These are phyloP conservation scores for Dipodomys spectabilis DNA, from an alignment of 2,113 vertebrate genomes.

Conservation along the genomic window DNA sequence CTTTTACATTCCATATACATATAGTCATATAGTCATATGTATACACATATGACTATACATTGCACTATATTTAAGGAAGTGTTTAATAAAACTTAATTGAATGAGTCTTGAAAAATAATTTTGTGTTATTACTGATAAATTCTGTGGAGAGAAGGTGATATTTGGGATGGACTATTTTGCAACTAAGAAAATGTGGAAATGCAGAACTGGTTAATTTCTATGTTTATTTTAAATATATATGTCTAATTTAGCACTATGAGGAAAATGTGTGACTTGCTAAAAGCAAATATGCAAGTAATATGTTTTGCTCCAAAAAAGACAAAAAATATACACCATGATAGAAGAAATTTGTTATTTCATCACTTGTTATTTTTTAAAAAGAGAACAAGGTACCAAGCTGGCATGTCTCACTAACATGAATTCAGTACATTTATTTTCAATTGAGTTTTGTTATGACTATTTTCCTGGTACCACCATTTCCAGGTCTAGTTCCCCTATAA, in stretches of 20 bases:
- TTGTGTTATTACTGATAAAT: neutral
- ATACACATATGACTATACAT: neutral
- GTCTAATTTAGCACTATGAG: constrained; percentile 9
- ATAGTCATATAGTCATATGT: neutral
- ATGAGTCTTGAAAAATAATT: constrained; percentile 11
- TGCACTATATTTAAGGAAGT: neutral
- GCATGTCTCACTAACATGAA: neutral
- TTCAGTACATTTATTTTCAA: neutral
- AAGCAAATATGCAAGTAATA: neutral
- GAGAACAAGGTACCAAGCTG: neutral
- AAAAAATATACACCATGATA: neutral
- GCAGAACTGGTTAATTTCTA: constrained; percentile 11
- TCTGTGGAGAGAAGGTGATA: neutral
- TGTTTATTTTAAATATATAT: neutral
- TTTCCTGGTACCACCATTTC: neutral
- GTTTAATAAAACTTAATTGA: constrained; percentile 41
- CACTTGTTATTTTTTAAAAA: neutral
- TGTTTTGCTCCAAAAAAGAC: neutral
- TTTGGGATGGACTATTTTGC: neutral
- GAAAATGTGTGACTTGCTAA: constrained; percentile 34
- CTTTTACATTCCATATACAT: neutral
- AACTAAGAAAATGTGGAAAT: constrained; percentile 26
- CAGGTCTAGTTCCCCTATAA: neutral
- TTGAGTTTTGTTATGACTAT: neutral
- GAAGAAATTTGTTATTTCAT: neutral